Percentiles rank a stretch among this genome's conserved stretches.
These are phyloP conservation scores for Siniperca obscura DNA, from an alignment of 2,797 vertebrate genomes.

Conservation along the genomic window DNA sequence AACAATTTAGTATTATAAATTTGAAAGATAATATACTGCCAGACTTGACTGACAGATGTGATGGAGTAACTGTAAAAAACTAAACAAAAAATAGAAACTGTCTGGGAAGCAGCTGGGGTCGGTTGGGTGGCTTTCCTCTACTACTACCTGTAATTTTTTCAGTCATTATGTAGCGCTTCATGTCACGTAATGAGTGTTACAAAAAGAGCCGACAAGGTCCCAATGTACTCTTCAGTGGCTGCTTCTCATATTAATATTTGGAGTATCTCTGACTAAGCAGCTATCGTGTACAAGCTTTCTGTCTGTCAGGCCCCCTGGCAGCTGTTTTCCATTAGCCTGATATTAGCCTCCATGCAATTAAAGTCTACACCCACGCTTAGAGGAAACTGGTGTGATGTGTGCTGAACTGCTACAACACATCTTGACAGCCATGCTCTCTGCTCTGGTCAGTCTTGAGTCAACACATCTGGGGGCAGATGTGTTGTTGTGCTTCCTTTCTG, in stretches of 20 bases:
- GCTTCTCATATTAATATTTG: constrained; percentile 54
- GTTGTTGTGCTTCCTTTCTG: constrained; percentile 12
- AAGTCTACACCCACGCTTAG: constrained; percentile 62
- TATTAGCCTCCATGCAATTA: constrained; percentile 80
- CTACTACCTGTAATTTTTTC: constrained; percentile 3
- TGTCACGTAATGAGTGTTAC: constrained; percentile 16
- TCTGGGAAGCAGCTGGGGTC: constrained; percentile 3
- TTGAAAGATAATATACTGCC: neutral
- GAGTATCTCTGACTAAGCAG: constrained; percentile 61
- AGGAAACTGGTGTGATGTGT: constrained; percentile 39
- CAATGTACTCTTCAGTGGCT: constrained; percentile 42
- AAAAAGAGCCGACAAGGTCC: constrained; percentile 25
- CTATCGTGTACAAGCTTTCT: constrained; percentile 61
- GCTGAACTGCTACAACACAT: constrained; percentile 19
- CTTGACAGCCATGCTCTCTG: constrained; percentile 33
- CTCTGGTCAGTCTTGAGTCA: constrained; percentile 51
- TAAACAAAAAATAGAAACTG: neutral
- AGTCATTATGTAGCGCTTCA: constrained; percentile 17
- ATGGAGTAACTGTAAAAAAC: neutral
- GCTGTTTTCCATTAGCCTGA: constrained; percentile 81
- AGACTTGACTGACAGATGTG: neutral
- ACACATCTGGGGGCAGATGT: constrained; percentile 28
- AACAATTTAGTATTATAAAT: neutral
- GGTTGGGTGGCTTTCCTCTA: constrained; percentile 14
- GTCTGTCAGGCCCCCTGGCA: constrained; percentile 71